Evolutionary conservation across 2,797 vertebrate genomes (phyloP).

Genomic region (Limosa lapponica): DNA sequence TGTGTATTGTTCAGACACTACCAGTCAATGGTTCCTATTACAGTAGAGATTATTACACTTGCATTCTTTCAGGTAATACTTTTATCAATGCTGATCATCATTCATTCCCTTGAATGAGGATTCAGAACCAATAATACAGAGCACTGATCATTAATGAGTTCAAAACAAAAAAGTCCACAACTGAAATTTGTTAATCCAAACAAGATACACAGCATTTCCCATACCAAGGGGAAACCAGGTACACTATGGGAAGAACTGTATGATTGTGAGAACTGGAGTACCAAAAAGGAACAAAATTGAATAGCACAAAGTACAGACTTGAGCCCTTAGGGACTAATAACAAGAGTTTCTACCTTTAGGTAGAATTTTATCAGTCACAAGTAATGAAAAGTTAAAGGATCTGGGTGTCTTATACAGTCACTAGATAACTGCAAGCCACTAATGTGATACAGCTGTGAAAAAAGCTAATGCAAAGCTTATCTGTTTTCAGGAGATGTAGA

Average conservation of each 20-base stretch:
- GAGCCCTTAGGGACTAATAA: not conserved
- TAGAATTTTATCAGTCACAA: not conserved
- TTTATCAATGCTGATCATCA: not conserved
- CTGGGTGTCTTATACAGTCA: not conserved
- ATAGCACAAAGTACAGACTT: not conserved
- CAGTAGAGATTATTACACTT: not conserved
- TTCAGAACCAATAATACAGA: not conserved
- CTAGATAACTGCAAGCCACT: not conserved
- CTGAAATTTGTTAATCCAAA: not conserved
- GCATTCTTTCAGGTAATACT: not conserved
- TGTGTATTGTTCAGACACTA: not conserved
- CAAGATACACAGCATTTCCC: not conserved
- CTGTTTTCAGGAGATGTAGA: not conserved
- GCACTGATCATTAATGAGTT: not conserved
- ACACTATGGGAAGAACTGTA: not conserved
- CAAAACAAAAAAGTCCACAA: not conserved
- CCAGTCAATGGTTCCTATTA: not conserved
- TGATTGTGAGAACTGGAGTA: not conserved
- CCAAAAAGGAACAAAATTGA: not conserved
- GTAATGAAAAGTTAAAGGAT: conserved; percentile 6
- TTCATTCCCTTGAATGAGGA: not conserved
- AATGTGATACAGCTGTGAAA: not conserved
- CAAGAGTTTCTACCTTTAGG: not conserved
- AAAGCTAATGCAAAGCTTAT: not conserved
- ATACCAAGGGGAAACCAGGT: not conserved